Evolutionary conservation across 92 coral and sea anemone genomes (phyloP).

Genomic region (Metridium senile): DNA sequence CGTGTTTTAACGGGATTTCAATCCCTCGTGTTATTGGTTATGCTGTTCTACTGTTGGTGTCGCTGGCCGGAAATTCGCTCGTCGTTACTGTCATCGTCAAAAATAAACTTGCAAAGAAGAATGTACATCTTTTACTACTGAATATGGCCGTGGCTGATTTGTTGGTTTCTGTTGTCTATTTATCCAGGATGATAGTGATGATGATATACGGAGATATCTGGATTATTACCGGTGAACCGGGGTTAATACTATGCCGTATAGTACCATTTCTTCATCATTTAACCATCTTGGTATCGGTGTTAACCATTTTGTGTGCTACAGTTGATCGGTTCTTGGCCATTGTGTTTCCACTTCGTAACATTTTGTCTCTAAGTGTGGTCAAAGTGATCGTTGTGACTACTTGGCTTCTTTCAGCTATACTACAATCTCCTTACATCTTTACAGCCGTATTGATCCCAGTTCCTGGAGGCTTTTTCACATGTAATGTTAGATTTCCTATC

Average conservation of each 20-base stretch:
- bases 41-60: conserved; percentile 17
- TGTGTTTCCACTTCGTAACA: conserved; percentile 41
- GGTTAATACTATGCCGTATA: conserved; percentile 54
- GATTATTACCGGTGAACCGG: conserved; percentile 38
- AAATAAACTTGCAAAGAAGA: conserved; percentile 35
- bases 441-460: neutral
- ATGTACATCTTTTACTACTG: conserved; percentile 45
- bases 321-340: conserved; percentile 62
- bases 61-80: conserved; percentile 52
- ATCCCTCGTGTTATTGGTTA: conserved; percentile 14
- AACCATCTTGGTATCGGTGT: conserved; percentile 53
- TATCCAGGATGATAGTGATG: conserved; percentile 50
- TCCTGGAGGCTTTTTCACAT: neutral
- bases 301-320: conserved; percentile 49
- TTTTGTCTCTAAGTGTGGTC: conserved; percentile 36
- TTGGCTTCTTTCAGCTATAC: conserved; percentile 52
- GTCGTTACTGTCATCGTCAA: conserved; percentile 17
- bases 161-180: conserved; percentile 44
- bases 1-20: neutral
- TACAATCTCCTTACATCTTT: conserved; percentile 46
- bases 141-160: conserved; percentile 69
- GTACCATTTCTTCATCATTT: conserved; percentile 48
- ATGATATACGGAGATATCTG: conserved; percentile 27
- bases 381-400: conserved; percentile 17
- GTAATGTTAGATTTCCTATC: neutral